Evolutionary conservation across 35 echinoderm and acorn worm species (phyloP), one percentile per base, ranked within the genome.

Genomic region (Antedon bifida): DNA sequence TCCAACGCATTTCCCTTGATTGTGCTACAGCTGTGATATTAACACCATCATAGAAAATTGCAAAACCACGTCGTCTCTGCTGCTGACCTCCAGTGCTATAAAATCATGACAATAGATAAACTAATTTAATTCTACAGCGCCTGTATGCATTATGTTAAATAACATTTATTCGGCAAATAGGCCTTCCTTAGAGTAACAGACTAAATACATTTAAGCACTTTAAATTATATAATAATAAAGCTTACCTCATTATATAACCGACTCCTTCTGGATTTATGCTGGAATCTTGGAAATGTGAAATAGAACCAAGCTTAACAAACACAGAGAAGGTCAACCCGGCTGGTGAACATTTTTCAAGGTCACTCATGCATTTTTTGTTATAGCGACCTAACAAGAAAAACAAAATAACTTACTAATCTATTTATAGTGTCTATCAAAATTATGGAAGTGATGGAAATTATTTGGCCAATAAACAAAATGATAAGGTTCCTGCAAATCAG

Each of bases 51-150:
- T 86, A 89, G 64, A 36, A 64, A 5, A 83, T 87, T 16, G 86
- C 36, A 73, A 91, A 92, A 0, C 93, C 93, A 34, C 79, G 86
- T 12, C 82, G 77, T 1, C 75, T 74, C 0, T 39, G 3, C 14
- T 51, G 46, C 30, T 96, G 93, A 42, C 89, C 93, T 42, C 93
- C 93, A 21, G 93, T 92, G 77, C 93, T 96, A 36, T 16, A 77
- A 64, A 35, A 23, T 19, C 51, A 64, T 42, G 38, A 42, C 51
- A 64, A 64, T 16, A 44, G 5, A 26, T 64, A 7, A 64, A 7
- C 23, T 2, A 64, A 23, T 64, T 64, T 2, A 64, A 23, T 64
- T 64, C 1, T 64, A n/a, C n/a, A n/a, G n/a, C n/a, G n/a, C n/a
- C n/a, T n/a, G n/a, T n/a, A n/a, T 14, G 38, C 38, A 42, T 7